Percentiles rank a stretch among this genome's conserved stretches.
phyloP scores from a whole-genome alignment of 2,888 invertebrate species.

The Nemoura dubitans region DNA sequence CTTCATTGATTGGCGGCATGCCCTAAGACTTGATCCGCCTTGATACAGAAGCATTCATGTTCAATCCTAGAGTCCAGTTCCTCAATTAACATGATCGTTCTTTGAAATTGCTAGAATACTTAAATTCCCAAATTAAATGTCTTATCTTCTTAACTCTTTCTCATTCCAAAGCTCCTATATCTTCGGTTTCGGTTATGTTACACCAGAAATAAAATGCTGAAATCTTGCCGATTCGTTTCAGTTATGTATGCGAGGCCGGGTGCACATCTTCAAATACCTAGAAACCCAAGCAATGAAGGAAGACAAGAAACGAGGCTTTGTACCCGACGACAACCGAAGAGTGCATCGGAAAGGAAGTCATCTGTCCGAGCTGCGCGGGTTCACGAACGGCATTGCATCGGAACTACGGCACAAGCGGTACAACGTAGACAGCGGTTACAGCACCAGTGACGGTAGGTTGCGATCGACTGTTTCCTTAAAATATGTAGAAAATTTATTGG shows the following conservation, averaged over 20 bases:
- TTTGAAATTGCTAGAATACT: no score
- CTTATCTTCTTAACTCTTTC: no score
- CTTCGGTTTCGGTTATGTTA: no score
- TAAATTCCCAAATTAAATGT: no score
- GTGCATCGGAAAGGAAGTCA: conserved; percentile 51
- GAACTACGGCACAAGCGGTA: conserved; percentile 66
- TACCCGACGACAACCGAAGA: conserved; percentile 46
- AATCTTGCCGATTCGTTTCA: conserved; percentile 58
- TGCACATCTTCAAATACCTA: conserved; percentile 94
- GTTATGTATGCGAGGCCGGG: conserved; percentile 91
- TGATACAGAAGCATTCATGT: no score
- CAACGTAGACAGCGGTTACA: conserved; percentile 90
- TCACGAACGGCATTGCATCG: conserved; percentile 63
- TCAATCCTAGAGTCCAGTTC: no score
- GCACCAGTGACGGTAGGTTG: conserved; percentile 76
- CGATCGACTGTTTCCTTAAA: no score
- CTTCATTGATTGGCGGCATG: no score
- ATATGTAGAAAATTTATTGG: no score
- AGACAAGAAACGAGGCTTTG: conserved; percentile 52
- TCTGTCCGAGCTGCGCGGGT: conserved; percentile 52
- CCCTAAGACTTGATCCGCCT: no score
- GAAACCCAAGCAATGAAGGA: conserved; percentile 78
- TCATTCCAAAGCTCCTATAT: no score
- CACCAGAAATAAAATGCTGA: neutral
- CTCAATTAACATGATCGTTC: no score